Evolutionary conservation across 2,888 invertebrate species (phyloP).

Genomic region (Peribatodes rhomboidaria): DNA sequence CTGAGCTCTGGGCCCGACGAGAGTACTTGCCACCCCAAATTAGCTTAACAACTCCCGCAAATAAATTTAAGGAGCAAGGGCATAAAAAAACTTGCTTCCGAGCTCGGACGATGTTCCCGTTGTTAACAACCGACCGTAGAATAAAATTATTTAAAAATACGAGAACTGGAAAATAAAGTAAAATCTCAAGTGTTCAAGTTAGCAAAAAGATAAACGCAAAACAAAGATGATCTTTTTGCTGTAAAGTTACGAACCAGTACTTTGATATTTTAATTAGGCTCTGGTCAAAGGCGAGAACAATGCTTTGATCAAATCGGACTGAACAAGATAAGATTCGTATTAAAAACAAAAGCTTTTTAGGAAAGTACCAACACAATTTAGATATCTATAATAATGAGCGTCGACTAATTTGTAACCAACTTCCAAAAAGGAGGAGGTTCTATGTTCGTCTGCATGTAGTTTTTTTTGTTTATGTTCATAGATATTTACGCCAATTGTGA

Average conservation of each 20-base stretch:
- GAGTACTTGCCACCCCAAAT: slow-evolving; percentile 47
- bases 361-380: neutral
- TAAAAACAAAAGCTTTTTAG: neutral
- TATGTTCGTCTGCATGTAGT: no score
- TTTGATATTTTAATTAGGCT: slow-evolving; percentile 14
- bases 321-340: neutral
- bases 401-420: no score
- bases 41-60: slow-evolving; percentile 58
- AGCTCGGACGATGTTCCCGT: slow-evolving; percentile 43
- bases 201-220: neutral
- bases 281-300: slow-evolving; percentile 22
- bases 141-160: slow-evolving; percentile 9
- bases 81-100: slow-evolving; percentile 51
- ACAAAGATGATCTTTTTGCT: neutral
- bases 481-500: no score
- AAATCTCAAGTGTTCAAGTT: slow-evolving; percentile 6
- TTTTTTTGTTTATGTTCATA: no score
- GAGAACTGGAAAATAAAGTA: neutral
- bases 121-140: slow-evolving; percentile 41
- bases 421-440: no score
- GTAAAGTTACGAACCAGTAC: slow-evolving; percentile 8
- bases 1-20: slow-evolving; percentile 1
- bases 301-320: slow-evolving; percentile 12
- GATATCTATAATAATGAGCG: no score
- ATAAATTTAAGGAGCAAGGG: slow-evolving; percentile 52